These are phyloP conservation scores for Argya squamiceps DNA, from an alignment of 2,797 vertebrate genomes.

Conservation along the genomic window DNA sequence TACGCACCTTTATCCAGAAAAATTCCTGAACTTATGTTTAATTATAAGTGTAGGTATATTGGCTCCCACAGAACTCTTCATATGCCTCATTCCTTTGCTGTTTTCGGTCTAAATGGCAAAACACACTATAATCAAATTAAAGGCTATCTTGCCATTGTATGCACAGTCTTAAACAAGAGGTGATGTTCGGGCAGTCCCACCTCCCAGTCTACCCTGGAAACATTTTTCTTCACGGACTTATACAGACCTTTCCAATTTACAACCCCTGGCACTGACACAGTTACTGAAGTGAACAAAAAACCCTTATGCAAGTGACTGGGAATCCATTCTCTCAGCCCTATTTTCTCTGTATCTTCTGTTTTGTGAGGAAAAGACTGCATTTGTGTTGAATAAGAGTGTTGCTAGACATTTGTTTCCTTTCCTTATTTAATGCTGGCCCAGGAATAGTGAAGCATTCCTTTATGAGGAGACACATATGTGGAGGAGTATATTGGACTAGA, in stretches of 20 bases:
- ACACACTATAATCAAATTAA: neutral
- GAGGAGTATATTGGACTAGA: too few relatives aligned
- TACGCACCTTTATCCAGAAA: neutral
- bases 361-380: neutral
- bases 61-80: neutral
- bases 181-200: neutral
- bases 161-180: neutral
- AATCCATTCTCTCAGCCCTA: neutral
- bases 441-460: neutral
- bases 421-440: neutral
- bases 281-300: neutral
- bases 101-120: neutral
- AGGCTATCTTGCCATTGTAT: neutral
- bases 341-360: neutral
- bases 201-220: neutral
- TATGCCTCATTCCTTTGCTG: neutral
- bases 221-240: neutral
- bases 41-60: neutral
- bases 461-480: accelerated
- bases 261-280: neutral
- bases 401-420: neutral
- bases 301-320: neutral
- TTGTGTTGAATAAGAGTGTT: neutral
- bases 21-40: neutral
- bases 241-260: neutral